Base-by-base conservation (phyloP, 1,140 invertebrate genomes). In the Drosophila mayri region DNA sequence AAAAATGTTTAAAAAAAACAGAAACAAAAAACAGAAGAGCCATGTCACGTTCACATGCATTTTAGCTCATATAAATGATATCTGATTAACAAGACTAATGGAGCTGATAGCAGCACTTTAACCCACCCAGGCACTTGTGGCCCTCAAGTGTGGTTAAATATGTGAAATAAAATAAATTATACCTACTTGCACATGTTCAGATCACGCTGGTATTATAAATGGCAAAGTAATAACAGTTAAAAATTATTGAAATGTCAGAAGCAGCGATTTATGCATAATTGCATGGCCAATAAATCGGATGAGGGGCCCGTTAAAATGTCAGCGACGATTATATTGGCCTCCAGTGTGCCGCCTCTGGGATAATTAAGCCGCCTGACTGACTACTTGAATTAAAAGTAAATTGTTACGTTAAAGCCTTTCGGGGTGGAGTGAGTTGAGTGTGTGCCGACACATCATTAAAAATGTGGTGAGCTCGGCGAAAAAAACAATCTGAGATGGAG, bases 161-260 rank as follows among this genome's bases (percentile, higher is more conserved):
- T 32, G 46, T 41, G 16, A 58, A 58, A 43, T 58, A 14, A 28
- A 8, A 41, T 62, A 62, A 55, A 38, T 55, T 38, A 55, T 25
- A 25, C 9, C 18, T 28, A 61, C 43, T 50, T 22, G 43, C n/a
- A 32, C 58, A 61, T 41, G 20, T 49, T 32, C 44, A 18, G 28
- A 50, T 18, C 28, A 9, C 47, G 28, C 61, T 47, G 50, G 57
- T 54, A 75, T 76, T 75, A 76, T 79, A 64, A 66, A 66, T 77
- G 73, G 50, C 58, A 43, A 58, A 44, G 86, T 46, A 72, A 79
- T 87, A 88, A 73, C 63, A 83, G 74, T 87, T 79, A 63, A 87
- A 85, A 86, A 83, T 79, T 88, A 87, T 86, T 79, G 66, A 79
- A 68, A 75, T 67, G 84, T 79, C 84, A 76, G 47, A 30, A 20